Evolutionary conservation across 2,113 vertebrate species (phyloP), one percentile per base, ranked within the genome.

Genomic region (Epinephelus lanceolatus): DNA sequence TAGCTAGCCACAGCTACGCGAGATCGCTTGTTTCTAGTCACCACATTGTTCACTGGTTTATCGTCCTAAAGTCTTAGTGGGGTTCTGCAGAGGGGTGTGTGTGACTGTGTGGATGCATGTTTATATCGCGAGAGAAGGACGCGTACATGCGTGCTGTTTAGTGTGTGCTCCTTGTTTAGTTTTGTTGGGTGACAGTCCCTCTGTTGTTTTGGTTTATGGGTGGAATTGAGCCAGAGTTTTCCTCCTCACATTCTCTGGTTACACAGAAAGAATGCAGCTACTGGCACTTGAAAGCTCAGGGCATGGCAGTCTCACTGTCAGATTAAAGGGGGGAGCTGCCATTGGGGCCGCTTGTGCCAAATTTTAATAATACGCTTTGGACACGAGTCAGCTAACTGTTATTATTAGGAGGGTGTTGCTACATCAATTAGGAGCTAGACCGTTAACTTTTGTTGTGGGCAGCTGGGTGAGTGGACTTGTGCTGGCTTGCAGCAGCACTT

Each of bases 1-100:
- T 45, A 56, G 80, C 83, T 71, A 71, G 71, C 33, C 17, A 69
- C 42, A 70, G 60, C 61, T 86, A 23, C 68, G 78, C 75, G 69
- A 21, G 77, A 73, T 81, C 78, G 65, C 18, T 52, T 45, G 42
- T 45, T 13, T 81, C 19, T 56, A 77, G 72, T 55, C 69, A 30
- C 61, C 73, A 87, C 88, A 84, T 91, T 89, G 84, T 88, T 89
- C 56, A 83, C 56, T 42, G 86, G 77, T 78, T 85, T 81, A 71
- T 70, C 33, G 60, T 59, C 6, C 69, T 78, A 53, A 65, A 76
- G 51, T 71, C 60, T 57, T 70, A 56, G 17, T 85, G 30, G 71
- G 70, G 40, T 80, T 76, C 19, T 85, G 77, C 69, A 73, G 27
- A 27, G 27, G 27, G 27, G 18, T 25, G 45, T 21, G 40, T 15